Evolutionary conservation across 2,113 vertebrate genomes (phyloP).

Genomic region (Hylia prasina): DNA sequence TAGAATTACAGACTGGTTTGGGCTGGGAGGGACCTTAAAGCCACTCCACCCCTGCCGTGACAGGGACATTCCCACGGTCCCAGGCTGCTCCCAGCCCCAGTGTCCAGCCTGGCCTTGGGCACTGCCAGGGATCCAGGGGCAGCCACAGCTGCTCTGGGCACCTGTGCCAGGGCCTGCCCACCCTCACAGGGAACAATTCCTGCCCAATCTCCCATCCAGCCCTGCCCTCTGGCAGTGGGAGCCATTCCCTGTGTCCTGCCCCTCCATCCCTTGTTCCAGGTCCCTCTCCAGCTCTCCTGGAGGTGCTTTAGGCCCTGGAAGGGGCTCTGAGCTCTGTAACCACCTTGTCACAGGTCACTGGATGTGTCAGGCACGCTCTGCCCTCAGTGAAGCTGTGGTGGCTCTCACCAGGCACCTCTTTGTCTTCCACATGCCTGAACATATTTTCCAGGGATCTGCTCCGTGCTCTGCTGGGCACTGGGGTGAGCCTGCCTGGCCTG

Average conservation of each 20-base stretch:
- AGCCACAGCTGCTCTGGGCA: background rate
- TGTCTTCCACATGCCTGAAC: background rate
- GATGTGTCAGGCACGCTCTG: background rate
- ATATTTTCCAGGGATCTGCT: background rate
- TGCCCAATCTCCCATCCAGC: accelerated
- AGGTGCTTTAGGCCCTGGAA: accelerated
- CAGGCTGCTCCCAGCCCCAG: background rate
- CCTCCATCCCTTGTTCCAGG: background rate
- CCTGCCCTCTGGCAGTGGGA: background rate
- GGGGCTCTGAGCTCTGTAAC: background rate
- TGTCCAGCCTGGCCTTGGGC: background rate
- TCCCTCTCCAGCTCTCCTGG: background rate
- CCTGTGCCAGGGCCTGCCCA: background rate
- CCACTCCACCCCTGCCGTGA: background rate
- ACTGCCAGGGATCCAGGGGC: background rate
- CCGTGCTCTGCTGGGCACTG: background rate
- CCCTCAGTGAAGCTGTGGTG: background rate
- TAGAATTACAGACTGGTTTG: background rate
- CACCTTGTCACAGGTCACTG: background rate
- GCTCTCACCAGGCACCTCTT: background rate
- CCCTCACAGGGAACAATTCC: background rate
- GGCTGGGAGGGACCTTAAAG: background rate
- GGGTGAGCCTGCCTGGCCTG: background rate
- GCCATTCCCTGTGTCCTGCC: background rate
- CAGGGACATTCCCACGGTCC: background rate